These are phyloP conservation scores for Gastrophysa polygoni DNA, from an alignment of 2,888 invertebrate species.

Conservation along the genomic window DNA sequence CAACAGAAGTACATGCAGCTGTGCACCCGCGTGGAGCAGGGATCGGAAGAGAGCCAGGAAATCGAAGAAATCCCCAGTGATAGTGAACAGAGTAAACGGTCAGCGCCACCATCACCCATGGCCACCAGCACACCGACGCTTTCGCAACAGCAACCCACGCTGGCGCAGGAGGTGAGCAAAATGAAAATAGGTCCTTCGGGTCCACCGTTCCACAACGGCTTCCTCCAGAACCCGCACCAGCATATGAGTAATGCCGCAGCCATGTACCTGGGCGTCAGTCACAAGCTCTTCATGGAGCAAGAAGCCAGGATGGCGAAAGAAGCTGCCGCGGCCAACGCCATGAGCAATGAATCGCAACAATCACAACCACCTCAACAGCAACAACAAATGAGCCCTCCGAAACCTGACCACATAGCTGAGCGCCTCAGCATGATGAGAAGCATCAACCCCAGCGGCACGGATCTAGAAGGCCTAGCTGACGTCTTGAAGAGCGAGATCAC, in stretches of 20 bases:
- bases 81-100: constrained; percentile 64
- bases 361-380: constrained; percentile 60
- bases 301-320: constrained; percentile 76
- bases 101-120: constrained; percentile 63
- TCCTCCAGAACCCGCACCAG: constrained; percentile 57
- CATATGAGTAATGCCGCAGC: constrained; percentile 62
- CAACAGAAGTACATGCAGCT: constrained; percentile 89
- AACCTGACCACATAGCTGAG: constrained; percentile 76
- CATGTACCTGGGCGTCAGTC: constrained; percentile 79
- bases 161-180: constrained; percentile 55
- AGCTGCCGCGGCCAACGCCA: constrained; percentile 64
- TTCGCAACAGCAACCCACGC: constrained; percentile 46
- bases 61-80: constrained; percentile 77
- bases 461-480: constrained; percentile 88
- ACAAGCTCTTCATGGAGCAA: constrained; percentile 80
- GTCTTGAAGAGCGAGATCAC: constrained; percentile 90
- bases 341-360: constrained; percentile 63
- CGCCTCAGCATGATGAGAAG: constrained; percentile 77
- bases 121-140: constrained; percentile 60
- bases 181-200: constrained; percentile 57
- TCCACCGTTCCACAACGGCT: constrained; percentile 59
- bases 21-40: constrained; percentile 83
- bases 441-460: constrained; percentile 72
- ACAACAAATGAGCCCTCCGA: constrained; percentile 50
- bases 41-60: constrained; percentile 76